phyloP scores from a whole-genome alignment of 1,140 invertebrate species.

The Drosophila sechellia region DNA sequence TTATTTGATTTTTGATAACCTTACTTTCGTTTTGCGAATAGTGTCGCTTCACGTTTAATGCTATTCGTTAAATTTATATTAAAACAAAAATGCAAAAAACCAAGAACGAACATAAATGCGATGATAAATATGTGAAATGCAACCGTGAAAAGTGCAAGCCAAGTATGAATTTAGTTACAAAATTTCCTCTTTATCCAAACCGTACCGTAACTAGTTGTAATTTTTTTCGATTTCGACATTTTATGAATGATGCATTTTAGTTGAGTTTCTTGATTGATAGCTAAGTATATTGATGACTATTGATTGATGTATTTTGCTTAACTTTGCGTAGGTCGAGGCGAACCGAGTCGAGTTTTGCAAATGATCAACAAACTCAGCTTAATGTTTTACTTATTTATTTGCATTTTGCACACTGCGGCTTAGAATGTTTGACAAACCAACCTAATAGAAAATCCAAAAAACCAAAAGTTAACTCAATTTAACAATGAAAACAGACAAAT shows the following conservation, averaged over 20 bases:
- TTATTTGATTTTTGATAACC: conserved; percentile 13
- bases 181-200: conserved; percentile 84
- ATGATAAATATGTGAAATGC: conserved; percentile 72
- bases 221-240: conserved; percentile 78
- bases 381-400: conserved; percentile 84
- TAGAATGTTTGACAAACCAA: conserved; percentile 72
- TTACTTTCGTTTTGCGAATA: conserved; percentile 55
- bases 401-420: conserved; percentile 84
- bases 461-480: conserved; percentile 23
- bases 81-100: conserved; percentile 39
- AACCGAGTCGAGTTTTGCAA: conserved; percentile 43
- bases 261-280: conserved; percentile 80
- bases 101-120: conserved; percentile 64
- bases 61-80: conserved; percentile 42
- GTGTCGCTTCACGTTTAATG: conserved; percentile 69
- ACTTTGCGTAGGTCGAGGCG: conserved; percentile 51
- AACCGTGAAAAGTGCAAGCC: conserved; percentile 77
- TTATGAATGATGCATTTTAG: conserved; percentile 82
- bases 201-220: conserved; percentile 83
- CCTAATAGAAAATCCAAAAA: conserved; percentile 60
- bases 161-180: conserved; percentile 84
- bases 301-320: conserved; percentile 76
- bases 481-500: conserved; percentile 31
- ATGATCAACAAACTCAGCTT: conserved; percentile 82
- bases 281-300: conserved; percentile 54